Evolutionary conservation across 2,888 invertebrate species (phyloP), one percentile per base, ranked within the genome.

Genomic region (Silvanus unidentatus): DNA sequence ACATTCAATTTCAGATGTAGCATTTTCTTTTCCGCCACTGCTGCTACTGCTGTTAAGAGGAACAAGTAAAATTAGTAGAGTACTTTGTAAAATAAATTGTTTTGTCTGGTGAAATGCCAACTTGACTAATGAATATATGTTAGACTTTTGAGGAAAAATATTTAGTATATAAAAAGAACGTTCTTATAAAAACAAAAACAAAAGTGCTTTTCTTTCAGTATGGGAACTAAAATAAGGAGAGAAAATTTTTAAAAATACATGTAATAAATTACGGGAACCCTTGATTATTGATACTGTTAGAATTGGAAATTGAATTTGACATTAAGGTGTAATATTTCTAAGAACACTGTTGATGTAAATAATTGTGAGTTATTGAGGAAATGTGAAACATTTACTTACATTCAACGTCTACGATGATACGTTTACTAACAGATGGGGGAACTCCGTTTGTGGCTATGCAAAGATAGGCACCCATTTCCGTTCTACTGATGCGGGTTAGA

Each of bases 351-450:
- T 22, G 22, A 16, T 44, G 44, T 41, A 46, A 44, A 47, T 49
- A 50, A 50, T 52, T 42, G 41, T 49, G 44, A 50, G 44, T 49
- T 54, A 57, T 55, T 48, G 44, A 48, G 50, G 52, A 53, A 52
- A 49, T 47, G 35, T 51, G 46, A 39, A 47, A 53, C 46, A 49
- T 56, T 53, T 60, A 80, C 86, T 86, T 70, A 91, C 91, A 91
- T 77, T 91, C 91, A 52, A 91, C 91, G 69, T 91, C 91, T 45
- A 91, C 84, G 64, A 88, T 90, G 75, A 92, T 91, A 68, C 91
- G 79, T 75, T 92, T 93, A 73, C 91, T 91, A 66, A 92, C 91
- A 29, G 91, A 90, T 40, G 92, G 92, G 29, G 92, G 92, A 15
- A 92, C 87, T 35, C 89, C 88, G 68, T 92, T 92, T 63, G 88